These are phyloP conservation scores for Leucania comma DNA, from an alignment of 2,888 invertebrate genomes.

Conservation along the genomic window DNA sequence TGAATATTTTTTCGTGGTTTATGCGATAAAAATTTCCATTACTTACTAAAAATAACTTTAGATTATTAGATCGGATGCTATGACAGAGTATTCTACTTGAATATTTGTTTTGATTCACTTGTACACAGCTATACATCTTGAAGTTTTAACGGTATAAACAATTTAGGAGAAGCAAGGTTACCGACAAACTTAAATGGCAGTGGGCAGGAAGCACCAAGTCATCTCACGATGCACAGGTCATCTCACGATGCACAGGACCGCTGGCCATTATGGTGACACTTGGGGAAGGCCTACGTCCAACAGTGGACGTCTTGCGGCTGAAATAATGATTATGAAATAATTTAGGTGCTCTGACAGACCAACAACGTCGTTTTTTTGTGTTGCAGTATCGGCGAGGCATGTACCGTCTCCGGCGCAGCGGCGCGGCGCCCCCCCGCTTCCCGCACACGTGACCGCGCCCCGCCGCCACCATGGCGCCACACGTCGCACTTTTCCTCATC, in stretches of 20 bases:
- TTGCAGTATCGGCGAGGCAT: slow-evolving; percentile 60
- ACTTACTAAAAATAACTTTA: slow-evolving; percentile 18
- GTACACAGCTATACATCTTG: not conserved
- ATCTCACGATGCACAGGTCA: too few species aligned
- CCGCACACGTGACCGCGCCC: slow-evolving; percentile 68
- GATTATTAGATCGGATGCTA: not conserved
- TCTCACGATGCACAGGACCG: too few species aligned
- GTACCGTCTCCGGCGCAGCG: slow-evolving; percentile 64
- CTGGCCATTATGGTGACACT: too few species aligned
- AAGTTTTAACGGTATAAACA: too few species aligned
- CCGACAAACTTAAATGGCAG: too few species aligned
- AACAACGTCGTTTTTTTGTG: slow-evolving; percentile 11
- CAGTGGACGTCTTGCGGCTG: too few species aligned
- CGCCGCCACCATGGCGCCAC: slow-evolving; percentile 80
- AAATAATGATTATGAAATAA: not conserved
- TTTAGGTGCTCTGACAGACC: not conserved
- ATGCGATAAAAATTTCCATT: slow-evolving; percentile 25
- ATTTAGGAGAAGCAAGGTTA: too few species aligned
- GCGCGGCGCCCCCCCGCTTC: slow-evolving; percentile 57
- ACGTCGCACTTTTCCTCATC: slow-evolving; percentile 82
- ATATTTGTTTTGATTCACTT: not conserved
- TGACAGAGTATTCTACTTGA: not conserved
- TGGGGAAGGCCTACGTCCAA: too few species aligned
- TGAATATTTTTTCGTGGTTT: slow-evolving; percentile 9
- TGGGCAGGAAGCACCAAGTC: too few species aligned